Conservation (phyloP, 2,888 invertebrate genomes). For the Scaptomyza cyrtandrae region DNA sequence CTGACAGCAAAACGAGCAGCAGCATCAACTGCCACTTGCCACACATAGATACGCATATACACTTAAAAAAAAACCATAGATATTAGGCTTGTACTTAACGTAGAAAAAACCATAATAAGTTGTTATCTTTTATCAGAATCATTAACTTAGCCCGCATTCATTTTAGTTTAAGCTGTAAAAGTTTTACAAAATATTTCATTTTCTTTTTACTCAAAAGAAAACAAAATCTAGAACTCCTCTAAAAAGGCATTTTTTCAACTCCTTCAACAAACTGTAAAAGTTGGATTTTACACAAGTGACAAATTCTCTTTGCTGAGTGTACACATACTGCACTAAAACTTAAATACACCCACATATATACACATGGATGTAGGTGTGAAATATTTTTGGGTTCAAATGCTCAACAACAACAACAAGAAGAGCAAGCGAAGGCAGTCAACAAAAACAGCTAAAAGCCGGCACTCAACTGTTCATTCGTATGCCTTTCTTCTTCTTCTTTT, state of each 20-base stretch:
- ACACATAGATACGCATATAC: conserved; percentile 25
- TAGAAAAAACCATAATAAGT: too few species aligned
- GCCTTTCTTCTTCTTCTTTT: neutral
- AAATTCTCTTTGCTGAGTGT: neutral
- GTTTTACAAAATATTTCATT: too few species aligned
- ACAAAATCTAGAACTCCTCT: too few species aligned
- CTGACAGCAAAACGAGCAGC: conserved; percentile 57
- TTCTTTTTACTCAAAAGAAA: too few species aligned
- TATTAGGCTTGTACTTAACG: too few species aligned
- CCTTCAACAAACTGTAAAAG: too few species aligned
- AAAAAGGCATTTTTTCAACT: too few species aligned
- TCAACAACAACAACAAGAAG: conserved; percentile 22
- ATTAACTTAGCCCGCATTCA: too few species aligned
- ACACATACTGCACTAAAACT: conserved; percentile 9
- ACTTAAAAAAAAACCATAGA: neutral
- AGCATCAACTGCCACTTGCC: conserved; percentile 48
- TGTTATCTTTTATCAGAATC: too few species aligned
- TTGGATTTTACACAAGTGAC: too few species aligned
- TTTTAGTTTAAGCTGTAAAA: too few species aligned
- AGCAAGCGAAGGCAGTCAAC: conserved; percentile 20
- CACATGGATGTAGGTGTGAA: conserved; percentile 72
- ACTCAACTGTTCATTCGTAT: conserved; percentile 47
- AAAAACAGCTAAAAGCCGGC: conserved; percentile 44
- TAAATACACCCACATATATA: conserved; percentile 4
- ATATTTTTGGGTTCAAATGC: conserved; percentile 73